Evolutionary conservation across 2,888 invertebrate genomes (phyloP).

Genomic region (Agonopterix alstromeriana): DNA sequence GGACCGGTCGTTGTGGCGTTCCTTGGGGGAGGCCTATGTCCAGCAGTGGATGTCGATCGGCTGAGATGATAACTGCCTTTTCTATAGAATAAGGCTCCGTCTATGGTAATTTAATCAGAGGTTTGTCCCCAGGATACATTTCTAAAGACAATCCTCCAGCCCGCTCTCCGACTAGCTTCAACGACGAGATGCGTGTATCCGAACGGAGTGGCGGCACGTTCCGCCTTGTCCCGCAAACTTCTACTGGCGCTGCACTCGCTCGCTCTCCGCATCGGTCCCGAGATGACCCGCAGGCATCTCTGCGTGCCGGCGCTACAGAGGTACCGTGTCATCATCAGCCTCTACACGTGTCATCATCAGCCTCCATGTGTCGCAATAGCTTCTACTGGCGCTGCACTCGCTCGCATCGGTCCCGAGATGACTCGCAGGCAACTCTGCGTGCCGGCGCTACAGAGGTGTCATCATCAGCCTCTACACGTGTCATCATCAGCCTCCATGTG

Average conservation of each 20-base stretch:
- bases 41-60: too few relatives aligned
- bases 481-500: conserved; percentile 77
- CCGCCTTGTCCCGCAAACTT: conserved; percentile 87
- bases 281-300: conserved; percentile 85
- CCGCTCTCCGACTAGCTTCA: conserved; percentile 87
- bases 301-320: conserved; percentile 74
- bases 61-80: too few relatives aligned
- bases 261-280: conserved; percentile 84
- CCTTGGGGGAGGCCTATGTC: too few relatives aligned
- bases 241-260: conserved; percentile 88
- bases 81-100: too few relatives aligned
- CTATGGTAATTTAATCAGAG: too few relatives aligned
- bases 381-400: conserved; percentile 88
- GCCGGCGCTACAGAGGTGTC: conserved; percentile 52
- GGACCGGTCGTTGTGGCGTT: too few relatives aligned
- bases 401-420: conserved; percentile 87
- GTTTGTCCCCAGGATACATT: conserved; percentile 84
- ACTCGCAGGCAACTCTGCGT: conserved; percentile 84
- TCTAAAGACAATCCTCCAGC: conserved; percentile 88
- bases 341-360: not conserved
- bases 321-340: conserved; percentile 13
- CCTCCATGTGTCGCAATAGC: conserved; percentile 90
- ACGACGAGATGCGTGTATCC: conserved; percentile 89
- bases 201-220: conserved; percentile 84
- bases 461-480: not conserved